Evolutionary conservation across 2,888 invertebrate genomes (phyloP).

Genomic region (Sphaerophoria taeniata): DNA sequence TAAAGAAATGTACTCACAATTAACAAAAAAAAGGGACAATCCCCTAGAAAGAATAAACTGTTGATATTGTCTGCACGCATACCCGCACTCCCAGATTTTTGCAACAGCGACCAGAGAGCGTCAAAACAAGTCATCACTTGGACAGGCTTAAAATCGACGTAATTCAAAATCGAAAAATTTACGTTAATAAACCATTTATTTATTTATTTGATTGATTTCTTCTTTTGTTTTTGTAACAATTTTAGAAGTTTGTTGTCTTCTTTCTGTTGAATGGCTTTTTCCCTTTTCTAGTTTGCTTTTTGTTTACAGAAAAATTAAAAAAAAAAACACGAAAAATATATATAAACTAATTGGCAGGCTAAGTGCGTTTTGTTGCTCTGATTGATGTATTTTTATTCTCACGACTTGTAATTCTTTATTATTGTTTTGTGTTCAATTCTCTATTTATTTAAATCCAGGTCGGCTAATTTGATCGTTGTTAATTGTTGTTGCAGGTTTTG

Average conservation of each 20-base stretch:
- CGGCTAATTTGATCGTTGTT: slow-evolving; percentile 24
- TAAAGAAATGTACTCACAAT: not conserved
- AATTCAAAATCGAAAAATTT: slow-evolving; percentile 35
- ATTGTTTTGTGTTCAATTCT: too few relatives aligned
- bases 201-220: slow-evolving; percentile 28
- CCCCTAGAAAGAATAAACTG: not conserved
- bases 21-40: not conserved
- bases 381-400: slow-evolving; percentile 9
- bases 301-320: slow-evolving; percentile 19
- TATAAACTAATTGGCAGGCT: slow-evolving; percentile 26
- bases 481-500: slow-evolving; percentile 43
- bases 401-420: not conserved
- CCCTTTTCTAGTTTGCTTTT: slow-evolving; percentile 21
- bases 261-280: slow-evolving; percentile 51
- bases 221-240: slow-evolving; percentile 52
- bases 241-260: slow-evolving; percentile 46
- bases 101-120: too few relatives aligned
- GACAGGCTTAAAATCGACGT: too few relatives aligned
- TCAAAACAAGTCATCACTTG: slow-evolving; percentile 17
- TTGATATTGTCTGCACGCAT: slow-evolving; percentile 10
- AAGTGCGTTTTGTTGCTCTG: slow-evolving; percentile 36
- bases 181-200: slow-evolving; percentile 64
- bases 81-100: not conserved
- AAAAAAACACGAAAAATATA: too few relatives aligned
- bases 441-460: not conserved